phyloP scores from a whole-genome alignment of 1,140 invertebrate genomes.

The Drosophila mojavensis region DNA sequence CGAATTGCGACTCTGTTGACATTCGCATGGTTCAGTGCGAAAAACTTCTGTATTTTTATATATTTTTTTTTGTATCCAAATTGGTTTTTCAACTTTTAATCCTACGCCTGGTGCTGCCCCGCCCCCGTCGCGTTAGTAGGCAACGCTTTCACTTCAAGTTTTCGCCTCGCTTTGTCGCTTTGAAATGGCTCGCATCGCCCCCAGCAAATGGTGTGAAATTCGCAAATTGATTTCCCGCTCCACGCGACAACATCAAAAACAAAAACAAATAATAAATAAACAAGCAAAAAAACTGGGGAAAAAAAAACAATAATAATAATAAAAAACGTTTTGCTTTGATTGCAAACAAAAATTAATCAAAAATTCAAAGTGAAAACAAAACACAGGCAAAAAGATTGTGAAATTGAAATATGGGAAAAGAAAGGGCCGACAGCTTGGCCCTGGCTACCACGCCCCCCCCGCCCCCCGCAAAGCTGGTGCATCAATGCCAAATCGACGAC shows the following conservation, averaged over 20 bases:
- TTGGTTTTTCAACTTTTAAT: neutral
- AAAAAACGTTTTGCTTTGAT: constrained; percentile 21
- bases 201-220: constrained; percentile 16
- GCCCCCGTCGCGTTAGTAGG: neutral
- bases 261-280: neutral
- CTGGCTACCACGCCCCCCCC: neutral
- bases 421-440: constrained; percentile 3
- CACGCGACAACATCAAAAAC: constrained; percentile 8
- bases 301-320: neutral
- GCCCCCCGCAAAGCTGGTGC: too few species aligned
- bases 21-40: too few species aligned
- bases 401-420: constrained; percentile 4
- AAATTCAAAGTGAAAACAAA: constrained; percentile 2
- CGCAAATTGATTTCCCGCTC: constrained; percentile 23
- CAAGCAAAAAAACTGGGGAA: neutral
- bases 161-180: neutral
- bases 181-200: neutral
- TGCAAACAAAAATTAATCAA: constrained; percentile 23
- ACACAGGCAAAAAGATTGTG: neutral
- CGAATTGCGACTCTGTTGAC: too few species aligned
- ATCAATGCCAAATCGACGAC: too few species aligned
- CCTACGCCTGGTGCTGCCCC: neutral
- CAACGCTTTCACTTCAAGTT: neutral
- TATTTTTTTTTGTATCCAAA: neutral
- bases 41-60: too few species aligned